These are phyloP conservation scores for Ceraclea dissimilis DNA, from an alignment of 2,888 invertebrate genomes.

Conservation along the genomic window DNA sequence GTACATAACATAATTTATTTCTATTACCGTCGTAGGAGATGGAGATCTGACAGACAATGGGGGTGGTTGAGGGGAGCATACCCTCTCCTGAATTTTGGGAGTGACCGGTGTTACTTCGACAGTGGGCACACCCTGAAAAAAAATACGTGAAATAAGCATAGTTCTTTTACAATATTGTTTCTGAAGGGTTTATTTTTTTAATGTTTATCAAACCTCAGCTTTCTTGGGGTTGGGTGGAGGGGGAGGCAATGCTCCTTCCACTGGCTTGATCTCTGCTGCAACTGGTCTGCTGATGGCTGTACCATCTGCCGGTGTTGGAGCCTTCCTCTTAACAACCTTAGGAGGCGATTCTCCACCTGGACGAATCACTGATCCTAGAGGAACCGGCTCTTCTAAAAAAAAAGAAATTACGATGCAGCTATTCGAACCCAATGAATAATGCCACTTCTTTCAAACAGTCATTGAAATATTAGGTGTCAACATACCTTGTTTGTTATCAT, in stretches of 20 bases:
- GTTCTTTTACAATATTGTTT: no score
- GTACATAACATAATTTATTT: neutral
- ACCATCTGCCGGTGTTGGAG: slow-evolving; percentile 27
- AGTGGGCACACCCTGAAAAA: slow-evolving; percentile 18
- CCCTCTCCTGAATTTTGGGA: slow-evolving; percentile 17
- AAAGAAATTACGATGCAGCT: neutral
- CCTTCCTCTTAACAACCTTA: slow-evolving; percentile 44
- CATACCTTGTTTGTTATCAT: slow-evolving; percentile 15
- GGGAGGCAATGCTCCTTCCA: slow-evolving; percentile 43
- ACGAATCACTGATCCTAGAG: slow-evolving; percentile 35
- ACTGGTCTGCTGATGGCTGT: slow-evolving; percentile 40
- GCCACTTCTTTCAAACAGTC: neutral
- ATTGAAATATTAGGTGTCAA: no score
- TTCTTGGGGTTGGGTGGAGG: slow-evolving; percentile 38
- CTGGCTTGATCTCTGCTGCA: slow-evolving; percentile 39
- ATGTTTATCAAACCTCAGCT: slow-evolving; percentile 34
- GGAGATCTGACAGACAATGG: slow-evolving; percentile 21
- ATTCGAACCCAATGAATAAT: no score
- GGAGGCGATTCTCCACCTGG: slow-evolving; percentile 42
- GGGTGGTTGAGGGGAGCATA: slow-evolving; percentile 23
- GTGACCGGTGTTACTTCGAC: slow-evolving; percentile 23
- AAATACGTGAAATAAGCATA: no score
- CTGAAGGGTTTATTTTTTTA: no score
- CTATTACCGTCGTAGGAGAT: slow-evolving; percentile 12
- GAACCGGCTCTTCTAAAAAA: slow-evolving; percentile 36